A percentile compares a stretch with the other conserved stretches of the same genome.
phyloP scores from a whole-genome alignment of 2,888 invertebrate genomes.

The Vanessa cardui region DNA sequence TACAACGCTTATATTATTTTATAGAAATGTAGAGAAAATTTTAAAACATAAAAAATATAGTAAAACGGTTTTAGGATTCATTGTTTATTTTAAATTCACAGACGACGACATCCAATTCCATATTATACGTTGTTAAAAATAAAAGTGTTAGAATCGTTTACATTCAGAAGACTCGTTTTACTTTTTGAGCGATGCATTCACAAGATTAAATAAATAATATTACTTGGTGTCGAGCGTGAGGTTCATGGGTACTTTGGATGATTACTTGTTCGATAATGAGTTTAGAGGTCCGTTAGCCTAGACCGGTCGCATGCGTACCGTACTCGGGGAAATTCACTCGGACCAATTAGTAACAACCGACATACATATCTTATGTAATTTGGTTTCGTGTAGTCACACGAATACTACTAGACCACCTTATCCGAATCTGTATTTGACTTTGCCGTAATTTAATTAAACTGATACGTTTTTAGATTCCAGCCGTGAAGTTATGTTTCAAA shows the following conservation, averaged over 20 bases:
- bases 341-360: constrained; percentile 70
- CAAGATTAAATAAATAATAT: constrained; percentile 48
- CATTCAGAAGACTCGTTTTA: constrained; percentile 7
- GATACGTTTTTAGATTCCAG: not conserved
- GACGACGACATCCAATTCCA: no score
- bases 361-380: constrained; percentile 66
- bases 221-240: constrained; percentile 46
- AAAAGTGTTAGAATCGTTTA: not conserved
- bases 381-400: constrained; percentile 51
- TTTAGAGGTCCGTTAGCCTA: constrained; percentile 65
- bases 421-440: constrained; percentile 28
- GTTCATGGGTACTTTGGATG: constrained; percentile 54
- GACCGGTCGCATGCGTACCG: constrained; percentile 60
- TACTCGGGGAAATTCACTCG: constrained; percentile 54
- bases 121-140: no score
- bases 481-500: not conserved
- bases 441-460: constrained; percentile 20
- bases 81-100: no score
- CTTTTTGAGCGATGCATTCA: constrained; percentile 48
- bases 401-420: constrained; percentile 27
- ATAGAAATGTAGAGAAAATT: constrained; percentile 8
- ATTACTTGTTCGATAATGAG: constrained; percentile 70
- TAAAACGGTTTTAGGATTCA: not conserved
- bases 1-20: constrained; percentile 20
- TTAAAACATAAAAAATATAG: not conserved